Evolutionary conservation across 2,113 vertebrate species (phyloP).

Genomic region (Donacobius atricapilla): DNA sequence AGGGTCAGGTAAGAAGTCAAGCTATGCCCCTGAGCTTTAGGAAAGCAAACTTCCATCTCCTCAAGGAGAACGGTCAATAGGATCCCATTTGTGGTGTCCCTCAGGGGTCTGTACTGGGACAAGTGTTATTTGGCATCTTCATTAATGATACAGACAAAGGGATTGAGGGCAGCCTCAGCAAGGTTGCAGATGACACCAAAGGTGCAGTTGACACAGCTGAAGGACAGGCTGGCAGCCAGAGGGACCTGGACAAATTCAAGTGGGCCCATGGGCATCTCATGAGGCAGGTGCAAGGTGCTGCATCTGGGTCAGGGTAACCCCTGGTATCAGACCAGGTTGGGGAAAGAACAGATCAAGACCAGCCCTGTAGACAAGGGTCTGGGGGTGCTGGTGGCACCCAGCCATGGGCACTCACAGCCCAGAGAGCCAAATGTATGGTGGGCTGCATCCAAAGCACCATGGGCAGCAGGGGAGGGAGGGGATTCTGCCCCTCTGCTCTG

Average conservation of each 20-base stretch:
- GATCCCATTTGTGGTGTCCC: too few relatives aligned
- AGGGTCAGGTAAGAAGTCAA: neutral
- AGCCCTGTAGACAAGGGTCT: rapidly evolving
- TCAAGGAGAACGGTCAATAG: neutral
- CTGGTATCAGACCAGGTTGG: neutral
- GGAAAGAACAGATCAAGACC: rapidly evolving
- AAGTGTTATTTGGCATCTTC: neutral
- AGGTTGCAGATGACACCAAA: neutral
- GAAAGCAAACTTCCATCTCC: neutral
- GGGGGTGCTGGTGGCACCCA: neutral
- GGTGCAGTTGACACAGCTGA: neutral
- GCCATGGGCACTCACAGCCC: neutral
- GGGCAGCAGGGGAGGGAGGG: neutral
- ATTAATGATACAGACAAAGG: neutral
- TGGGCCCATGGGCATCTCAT: neutral
- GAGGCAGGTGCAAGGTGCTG: neutral
- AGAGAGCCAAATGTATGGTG: neutral
- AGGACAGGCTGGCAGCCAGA: neutral
- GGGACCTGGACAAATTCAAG: neutral
- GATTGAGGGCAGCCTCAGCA: neutral
- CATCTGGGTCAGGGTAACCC: neutral
- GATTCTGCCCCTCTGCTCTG: neutral
- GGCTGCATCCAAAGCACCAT: rapidly evolving
- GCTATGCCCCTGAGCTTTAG: neutral
- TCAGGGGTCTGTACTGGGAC: neutral